Base-by-base conservation (phyloP, 2,888 invertebrate species). In the Syrphus vitripennis region DNA sequence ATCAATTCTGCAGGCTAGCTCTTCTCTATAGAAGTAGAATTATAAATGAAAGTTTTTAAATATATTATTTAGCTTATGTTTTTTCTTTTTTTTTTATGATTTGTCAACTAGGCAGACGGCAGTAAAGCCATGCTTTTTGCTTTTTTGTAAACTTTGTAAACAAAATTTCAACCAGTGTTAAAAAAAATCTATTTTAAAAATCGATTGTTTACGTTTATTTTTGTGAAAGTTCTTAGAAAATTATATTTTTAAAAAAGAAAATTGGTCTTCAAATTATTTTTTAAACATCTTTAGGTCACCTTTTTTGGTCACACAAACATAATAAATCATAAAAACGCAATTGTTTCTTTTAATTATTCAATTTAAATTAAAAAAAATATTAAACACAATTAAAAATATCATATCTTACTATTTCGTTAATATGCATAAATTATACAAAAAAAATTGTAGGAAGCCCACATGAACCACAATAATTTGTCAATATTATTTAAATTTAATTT, bases 391-490 rank as follows among this genome's bases (percentile, higher is more conserved):
- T n/a, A n/a, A n/a, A n/a, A 31, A 31, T 31, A 6, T 9, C 4
- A 31, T 31, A 31, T 1, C 31, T 40, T n/a, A n/a, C 40, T 2
- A 1, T n/a, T 40, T 40, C 40, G n/a, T 40, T n/a, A n/a, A 40
- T 7, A 37, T 34, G 0, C 0, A 37, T 2, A 7, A 1, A 7
- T 1, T 9, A 1, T 7, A 31, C 31, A 19, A n/a, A 21, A 21
- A 53, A 53, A 53, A 29, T 1, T 5, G 7, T 3, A n/a, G 26
- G 34, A 14, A 31, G 21, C 19, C 34, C 34, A 37, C 57, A 59
- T 12, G 3, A 59, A 40, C 70, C 55, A 70, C 14, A 12, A 70
- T 29, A 71, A 19, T 57, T 57, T 57, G 14, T 42, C 42, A 57
- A 34, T 34, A 57, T 31, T 57, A 57, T 34, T 57, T 21, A 57